A percentile compares a stretch with the other conserved stretches of the same genome.
Conservation (phyloP, 2,888 invertebrate genomes). For the Phania funesta region DNA sequence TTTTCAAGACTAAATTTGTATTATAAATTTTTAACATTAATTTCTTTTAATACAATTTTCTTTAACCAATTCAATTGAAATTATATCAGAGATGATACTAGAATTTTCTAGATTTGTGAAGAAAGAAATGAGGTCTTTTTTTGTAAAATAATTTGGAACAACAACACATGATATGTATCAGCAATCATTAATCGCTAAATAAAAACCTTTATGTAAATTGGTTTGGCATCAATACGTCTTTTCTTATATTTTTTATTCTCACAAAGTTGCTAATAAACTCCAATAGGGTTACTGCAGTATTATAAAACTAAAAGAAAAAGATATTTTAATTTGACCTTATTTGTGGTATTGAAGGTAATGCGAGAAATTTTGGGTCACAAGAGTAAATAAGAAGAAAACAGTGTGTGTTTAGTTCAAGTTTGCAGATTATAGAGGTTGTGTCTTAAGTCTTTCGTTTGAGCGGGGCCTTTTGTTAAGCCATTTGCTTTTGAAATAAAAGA, state of each 20-base stretch:
- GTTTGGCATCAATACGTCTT: constrained; percentile 45
- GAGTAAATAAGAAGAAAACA: background rate
- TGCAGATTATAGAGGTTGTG: constrained; percentile 15
- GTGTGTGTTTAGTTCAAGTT: background rate
- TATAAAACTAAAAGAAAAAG: background rate
- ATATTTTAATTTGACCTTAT: constrained; percentile 53
- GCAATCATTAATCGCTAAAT: constrained; percentile 33
- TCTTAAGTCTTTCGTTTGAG: constrained; percentile 60
- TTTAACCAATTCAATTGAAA: too few relatives aligned
- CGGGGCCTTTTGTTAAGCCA: background rate
- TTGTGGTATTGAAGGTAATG: constrained; percentile 3
- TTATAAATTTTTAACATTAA: too few relatives aligned
- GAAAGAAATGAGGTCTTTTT: background rate
- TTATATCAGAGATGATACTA: too few relatives aligned
- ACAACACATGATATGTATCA: constrained; percentile 19
- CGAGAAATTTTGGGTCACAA: background rate
- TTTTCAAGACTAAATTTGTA: too few relatives aligned
- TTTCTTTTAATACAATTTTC: too few relatives aligned
- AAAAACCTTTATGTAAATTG: constrained; percentile 48
- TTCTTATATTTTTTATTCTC: background rate
- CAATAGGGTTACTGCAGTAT: constrained; percentile 15
- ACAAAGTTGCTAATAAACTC: background rate
- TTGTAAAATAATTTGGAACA: constrained; percentile 36
- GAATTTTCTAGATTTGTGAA: too few relatives aligned
- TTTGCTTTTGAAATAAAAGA: constrained; percentile 8